Evolutionary conservation across 2,888 invertebrate species (phyloP).

Genomic region (Mactromeris polynyma): DNA sequence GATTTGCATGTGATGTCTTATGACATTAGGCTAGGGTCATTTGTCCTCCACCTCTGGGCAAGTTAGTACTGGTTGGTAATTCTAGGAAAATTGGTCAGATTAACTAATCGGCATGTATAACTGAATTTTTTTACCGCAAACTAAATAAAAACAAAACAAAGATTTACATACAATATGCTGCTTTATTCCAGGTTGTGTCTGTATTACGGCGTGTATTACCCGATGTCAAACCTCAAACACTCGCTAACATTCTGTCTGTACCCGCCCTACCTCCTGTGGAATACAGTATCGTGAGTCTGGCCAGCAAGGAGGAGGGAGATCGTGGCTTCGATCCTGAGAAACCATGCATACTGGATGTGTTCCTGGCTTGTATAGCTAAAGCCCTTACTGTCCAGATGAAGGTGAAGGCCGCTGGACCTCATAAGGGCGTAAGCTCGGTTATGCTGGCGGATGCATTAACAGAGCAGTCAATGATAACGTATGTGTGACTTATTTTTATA

Average conservation of each 20-base stretch:
- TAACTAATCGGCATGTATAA: too few relatives aligned
- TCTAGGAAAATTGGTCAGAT: too few relatives aligned
- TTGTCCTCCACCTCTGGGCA: too few relatives aligned
- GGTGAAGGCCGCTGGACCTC: slow-evolving; percentile 90
- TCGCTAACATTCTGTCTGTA: slow-evolving; percentile 93
- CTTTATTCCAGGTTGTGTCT: slow-evolving; percentile 91
- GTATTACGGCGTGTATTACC: slow-evolving; percentile 95
- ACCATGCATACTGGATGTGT: slow-evolving; percentile 94
- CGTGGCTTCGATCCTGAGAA: slow-evolving; percentile 86
- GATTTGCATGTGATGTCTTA: too few relatives aligned
- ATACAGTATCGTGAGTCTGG: slow-evolving; percentile 91
- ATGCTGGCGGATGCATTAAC: slow-evolving; percentile 88
- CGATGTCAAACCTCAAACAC: slow-evolving; percentile 94
- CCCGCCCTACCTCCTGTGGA: slow-evolving; percentile 92
- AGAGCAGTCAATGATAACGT: slow-evolving; percentile 66
- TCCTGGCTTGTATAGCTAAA: slow-evolving; percentile 96
- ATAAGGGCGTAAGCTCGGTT: slow-evolving; percentile 88
- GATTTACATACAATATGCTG: not conserved
- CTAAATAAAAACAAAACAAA: not conserved
- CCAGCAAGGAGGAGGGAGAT: slow-evolving; percentile 76
- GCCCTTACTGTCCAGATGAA: slow-evolving; percentile 96
- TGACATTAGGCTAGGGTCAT: too few relatives aligned
- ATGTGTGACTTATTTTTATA: slow-evolving; percentile 17
- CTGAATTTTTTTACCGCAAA: too few relatives aligned
- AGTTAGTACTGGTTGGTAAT: too few relatives aligned